Percentiles rank a stretch among this genome's conserved stretches.
Conservation (phyloP, 2,888 invertebrate genomes). For the Drosophila conformis region DNA sequence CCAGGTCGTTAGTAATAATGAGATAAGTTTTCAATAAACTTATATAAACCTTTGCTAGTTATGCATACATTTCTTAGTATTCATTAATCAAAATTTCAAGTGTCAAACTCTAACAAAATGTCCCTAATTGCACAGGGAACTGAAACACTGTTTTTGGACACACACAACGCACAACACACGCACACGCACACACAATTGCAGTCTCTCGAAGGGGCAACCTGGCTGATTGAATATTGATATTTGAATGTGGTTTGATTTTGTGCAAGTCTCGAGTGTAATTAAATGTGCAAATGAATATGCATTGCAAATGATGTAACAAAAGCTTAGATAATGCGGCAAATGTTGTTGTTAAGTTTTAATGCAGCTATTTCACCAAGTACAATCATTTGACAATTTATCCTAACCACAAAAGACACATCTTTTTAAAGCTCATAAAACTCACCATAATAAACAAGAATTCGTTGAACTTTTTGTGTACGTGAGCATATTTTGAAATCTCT, state of each 20-base stretch:
- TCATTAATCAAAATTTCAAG: constrained; percentile 60
- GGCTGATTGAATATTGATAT: constrained; percentile 72
- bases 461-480: constrained; percentile 49
- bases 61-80: constrained; percentile 25
- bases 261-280: constrained; percentile 70
- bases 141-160: constrained; percentile 38
- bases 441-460: constrained; percentile 39
- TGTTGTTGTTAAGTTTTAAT: constrained; percentile 19
- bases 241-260: constrained; percentile 73
- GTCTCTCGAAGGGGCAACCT: constrained; percentile 28
- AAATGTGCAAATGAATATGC: constrained; percentile 62
- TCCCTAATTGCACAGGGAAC: constrained; percentile 59
- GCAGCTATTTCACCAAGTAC: constrained; percentile 5
- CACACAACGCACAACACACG: constrained; percentile 4
- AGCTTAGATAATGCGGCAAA: constrained; percentile 55
- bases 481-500: constrained; percentile 48
- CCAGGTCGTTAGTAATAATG: constrained; percentile 10
- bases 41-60: constrained; percentile 5
- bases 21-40: constrained; percentile 12
- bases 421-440: constrained; percentile 28
- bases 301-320: constrained; percentile 33
- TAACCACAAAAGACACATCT: not conserved
- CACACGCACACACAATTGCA: constrained; percentile 5
- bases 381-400: constrained; percentile 4
- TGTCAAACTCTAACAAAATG: constrained; percentile 30